These are phyloP conservation scores for Lithobius niger DNA, from an alignment of 1,140 invertebrate species.

Conservation along the genomic window DNA sequence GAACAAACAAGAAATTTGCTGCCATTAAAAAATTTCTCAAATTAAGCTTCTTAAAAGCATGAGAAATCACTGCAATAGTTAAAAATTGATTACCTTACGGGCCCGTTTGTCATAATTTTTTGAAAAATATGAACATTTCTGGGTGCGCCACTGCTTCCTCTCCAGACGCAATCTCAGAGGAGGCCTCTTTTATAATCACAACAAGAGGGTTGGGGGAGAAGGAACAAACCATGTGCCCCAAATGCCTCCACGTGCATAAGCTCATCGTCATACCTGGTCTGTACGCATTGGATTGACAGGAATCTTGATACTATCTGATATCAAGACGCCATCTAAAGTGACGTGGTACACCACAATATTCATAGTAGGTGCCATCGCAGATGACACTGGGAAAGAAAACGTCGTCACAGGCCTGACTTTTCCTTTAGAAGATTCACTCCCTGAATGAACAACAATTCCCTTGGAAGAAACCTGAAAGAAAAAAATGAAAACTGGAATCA, in stretches of 20 bases:
- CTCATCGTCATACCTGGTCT: constrained; percentile 39
- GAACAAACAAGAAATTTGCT: too few species aligned
- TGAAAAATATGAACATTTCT: too few species aligned
- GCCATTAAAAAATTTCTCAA: too few species aligned
- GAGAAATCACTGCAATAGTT: too few species aligned
- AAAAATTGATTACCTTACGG: too few species aligned
- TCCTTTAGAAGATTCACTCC: constrained; percentile 22
- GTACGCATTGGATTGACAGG: constrained; percentile 40
- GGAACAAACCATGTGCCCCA: neutral
- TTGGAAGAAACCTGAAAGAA: constrained; percentile 33
- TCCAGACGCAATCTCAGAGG: constrained; percentile 9
- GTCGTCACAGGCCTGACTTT: constrained; percentile 28
- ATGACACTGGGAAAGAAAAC: constrained; percentile 32
- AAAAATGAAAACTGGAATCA: neutral
- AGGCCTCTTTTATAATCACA: neutral
- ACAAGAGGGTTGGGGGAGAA: constrained; percentile 8
- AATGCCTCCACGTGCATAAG: too few species aligned
- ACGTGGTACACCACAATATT: constrained; percentile 41
- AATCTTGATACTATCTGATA: constrained; percentile 41
- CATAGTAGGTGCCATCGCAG: constrained; percentile 45
- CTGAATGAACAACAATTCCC: constrained; percentile 31
- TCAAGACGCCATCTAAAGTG: constrained; percentile 33
- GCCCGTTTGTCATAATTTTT: too few species aligned
- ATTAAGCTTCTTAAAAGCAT: too few species aligned
- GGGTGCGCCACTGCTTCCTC: constrained; percentile 24